Base-by-base conservation (phyloP, 2,797 vertebrate genomes). In the Poliocrania exsul region DNA sequence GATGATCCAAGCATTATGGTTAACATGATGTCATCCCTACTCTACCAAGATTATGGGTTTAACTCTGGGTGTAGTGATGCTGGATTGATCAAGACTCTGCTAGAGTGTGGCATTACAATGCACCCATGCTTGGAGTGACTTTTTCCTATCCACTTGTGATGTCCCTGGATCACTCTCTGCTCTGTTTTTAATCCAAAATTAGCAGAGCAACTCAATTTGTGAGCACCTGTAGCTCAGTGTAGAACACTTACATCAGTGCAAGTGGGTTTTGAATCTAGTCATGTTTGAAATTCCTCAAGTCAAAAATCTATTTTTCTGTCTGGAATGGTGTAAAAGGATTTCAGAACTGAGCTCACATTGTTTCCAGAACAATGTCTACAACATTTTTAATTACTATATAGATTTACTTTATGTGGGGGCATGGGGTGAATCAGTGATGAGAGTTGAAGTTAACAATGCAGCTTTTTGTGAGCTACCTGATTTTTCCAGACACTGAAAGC, bases 401-500 rank as follows among this genome's bases (percentile, higher is more conserved):
- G 25, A 44, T 83, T 83, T 74, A 77, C 20, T 56, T 79, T 69
- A 37, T 6, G 7, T 49, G 24, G 29, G 8, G 44, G 24, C 42
- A 28, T 7, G 20, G 21, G 3, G 7, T 28, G 13, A 16, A 60
- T 46, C 37, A 50, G 19, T 44, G 28, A 25, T 46, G 3, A 78
- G 33, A 70, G 28, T 7, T 66, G 44, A 78, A 75, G 37, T 23
- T 79, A 18, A 28, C 71, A 90, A 11, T 5, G 3, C 44, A 88
- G 54, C 51, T 62, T 38, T 33, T 78, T 88, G 35, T 81, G 50
- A 89, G 11, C 35, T 53, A 75, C 29, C 8, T 38, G 10, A 53
- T 67, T 88, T 92, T 79, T 80, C 53, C 25, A 88, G 81, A 92
- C 10, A 7, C 16, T 21, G 74, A 86, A 94, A 92, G 33, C 53